Conservation (phyloP, 2,888 invertebrate genomes). For the Drosophila paranaensis region DNA sequence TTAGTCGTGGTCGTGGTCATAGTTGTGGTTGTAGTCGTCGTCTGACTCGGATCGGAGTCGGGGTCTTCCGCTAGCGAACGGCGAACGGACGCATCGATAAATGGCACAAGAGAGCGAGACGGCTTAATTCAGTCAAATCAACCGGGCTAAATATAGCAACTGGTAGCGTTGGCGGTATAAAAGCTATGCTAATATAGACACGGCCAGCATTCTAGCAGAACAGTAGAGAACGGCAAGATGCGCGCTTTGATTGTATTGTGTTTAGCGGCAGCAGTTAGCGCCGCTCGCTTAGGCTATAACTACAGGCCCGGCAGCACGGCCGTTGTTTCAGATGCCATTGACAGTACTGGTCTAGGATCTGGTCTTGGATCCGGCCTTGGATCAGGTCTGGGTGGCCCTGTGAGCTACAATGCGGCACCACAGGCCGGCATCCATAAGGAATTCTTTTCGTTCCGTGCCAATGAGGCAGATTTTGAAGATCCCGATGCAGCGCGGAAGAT, state of each 20-base stretch:
- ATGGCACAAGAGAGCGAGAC: conserved; percentile 43
- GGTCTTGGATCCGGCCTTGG: no score
- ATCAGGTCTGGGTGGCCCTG: conserved; percentile 48
- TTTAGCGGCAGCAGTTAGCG: conserved; percentile 60
- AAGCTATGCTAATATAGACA: conserved; percentile 65
- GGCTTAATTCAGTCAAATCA: conserved; percentile 63
- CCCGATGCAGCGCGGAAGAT: conserved; percentile 56
- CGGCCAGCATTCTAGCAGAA: conserved; percentile 67
- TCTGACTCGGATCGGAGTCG: conserved; percentile 13
- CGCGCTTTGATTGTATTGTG: conserved; percentile 65
- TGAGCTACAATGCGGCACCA: conserved; percentile 50
- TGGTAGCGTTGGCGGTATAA: conserved; percentile 75
- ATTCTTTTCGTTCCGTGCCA: conserved; percentile 74
- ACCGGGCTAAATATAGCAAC: conserved; percentile 62
- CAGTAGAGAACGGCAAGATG: conserved; percentile 55
- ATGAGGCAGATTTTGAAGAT: conserved; percentile 75
- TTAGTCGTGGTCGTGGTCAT: conserved; percentile 12
- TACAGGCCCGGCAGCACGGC: conserved; percentile 54
- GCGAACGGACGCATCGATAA: conserved; percentile 31
- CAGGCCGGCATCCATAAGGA: conserved; percentile 71
- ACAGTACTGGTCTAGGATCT: conserved; percentile 5
- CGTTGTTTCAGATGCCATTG: conserved; percentile 19
- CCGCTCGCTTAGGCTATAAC: conserved; percentile 64
- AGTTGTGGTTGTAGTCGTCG: conserved; percentile 20
- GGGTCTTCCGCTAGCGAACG: conserved; percentile 41